Percentiles rank a stretch among this genome's conserved stretches.
Evolutionary conservation across 2,888 invertebrate genomes (phyloP).

Genomic region (Hirtodrosophila histrioides): DNA sequence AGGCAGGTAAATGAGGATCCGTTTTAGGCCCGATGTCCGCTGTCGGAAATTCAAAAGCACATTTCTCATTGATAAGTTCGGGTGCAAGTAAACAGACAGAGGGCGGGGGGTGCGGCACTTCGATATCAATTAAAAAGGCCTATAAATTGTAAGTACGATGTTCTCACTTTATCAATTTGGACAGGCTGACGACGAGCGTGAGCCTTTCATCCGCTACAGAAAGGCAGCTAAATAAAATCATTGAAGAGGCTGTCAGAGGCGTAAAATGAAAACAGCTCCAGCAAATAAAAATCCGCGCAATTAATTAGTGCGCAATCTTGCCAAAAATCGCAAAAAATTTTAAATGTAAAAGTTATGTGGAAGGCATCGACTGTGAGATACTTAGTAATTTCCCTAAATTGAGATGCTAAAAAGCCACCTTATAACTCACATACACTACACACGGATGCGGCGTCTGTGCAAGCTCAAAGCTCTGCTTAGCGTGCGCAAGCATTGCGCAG

Average conservation of each 20-base stretch:
- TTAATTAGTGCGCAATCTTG: constrained; percentile 39
- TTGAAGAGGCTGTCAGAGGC: constrained; percentile 17
- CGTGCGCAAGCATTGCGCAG: not conserved
- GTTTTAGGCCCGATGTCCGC: constrained; percentile 32
- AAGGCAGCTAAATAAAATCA: constrained; percentile 24
- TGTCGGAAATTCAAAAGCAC: constrained; percentile 69
- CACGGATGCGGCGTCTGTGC: too few species aligned
- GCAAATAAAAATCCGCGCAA: constrained; percentile 45
- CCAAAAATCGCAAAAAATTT: constrained; percentile 8
- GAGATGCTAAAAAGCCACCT: too few species aligned
- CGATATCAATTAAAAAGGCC: constrained; percentile 71
- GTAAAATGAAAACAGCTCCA: constrained; percentile 12
- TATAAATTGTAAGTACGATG: constrained; percentile 61
- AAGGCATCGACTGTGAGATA: constrained; percentile 1
- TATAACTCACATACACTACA: too few species aligned
- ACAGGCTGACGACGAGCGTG: constrained; percentile 39
- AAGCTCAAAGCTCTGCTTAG: too few species aligned
- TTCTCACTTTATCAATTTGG: constrained; percentile 67
- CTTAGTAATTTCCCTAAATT: not conserved
- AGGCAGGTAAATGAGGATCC: constrained; percentile 6
- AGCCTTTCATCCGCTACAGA: constrained; percentile 27
- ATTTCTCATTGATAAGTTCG: constrained; percentile 70
- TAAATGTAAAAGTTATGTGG: not conserved
- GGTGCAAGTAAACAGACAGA: not conserved
- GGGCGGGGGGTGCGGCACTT: constrained; percentile 12